These are phyloP conservation scores for Papilio elwesi DNA, from an alignment of 2,888 invertebrate species.

Conservation along the genomic window DNA sequence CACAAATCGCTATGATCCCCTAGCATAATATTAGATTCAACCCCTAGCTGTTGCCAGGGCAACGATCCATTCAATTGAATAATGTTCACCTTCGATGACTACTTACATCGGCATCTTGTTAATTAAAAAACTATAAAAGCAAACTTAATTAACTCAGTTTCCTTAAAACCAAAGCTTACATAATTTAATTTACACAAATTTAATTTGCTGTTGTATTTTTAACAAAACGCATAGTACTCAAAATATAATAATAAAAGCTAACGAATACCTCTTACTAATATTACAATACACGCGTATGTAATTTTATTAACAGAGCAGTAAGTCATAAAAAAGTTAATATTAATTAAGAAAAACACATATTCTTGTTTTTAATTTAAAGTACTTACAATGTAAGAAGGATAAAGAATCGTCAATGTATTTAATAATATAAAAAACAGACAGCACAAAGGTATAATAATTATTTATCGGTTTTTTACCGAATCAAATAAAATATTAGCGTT, in stretches of 20 bases:
- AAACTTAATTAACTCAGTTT: not conserved
- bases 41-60: conserved; percentile 75
- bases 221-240: not conserved
- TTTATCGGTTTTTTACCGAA: not conserved
- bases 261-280: not conserved
- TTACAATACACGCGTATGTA: not conserved
- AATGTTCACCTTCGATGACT: conserved; percentile 63
- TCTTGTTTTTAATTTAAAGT: not conserved
- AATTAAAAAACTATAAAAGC: conserved; percentile 11
- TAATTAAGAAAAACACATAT: too few relatives aligned
- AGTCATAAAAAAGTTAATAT: too few relatives aligned
- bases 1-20: conserved; percentile 44
- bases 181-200: conserved; percentile 18
- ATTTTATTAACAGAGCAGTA: not conserved
- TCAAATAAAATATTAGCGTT: not conserved
- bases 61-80: conserved; percentile 56
- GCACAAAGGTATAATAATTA: not conserved
- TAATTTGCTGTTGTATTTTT: conserved; percentile 4
- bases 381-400: not conserved
- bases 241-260: not conserved
- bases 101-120: conserved; percentile 55
- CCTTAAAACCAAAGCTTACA: not conserved
- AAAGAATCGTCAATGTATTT: not conserved
- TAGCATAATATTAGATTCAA: conserved; percentile 60
- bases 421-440: not conserved